Evolutionary conservation across 2,888 invertebrate species (phyloP), one percentile per base, ranked within the genome.

Genomic region (Selenia dentaria): DNA sequence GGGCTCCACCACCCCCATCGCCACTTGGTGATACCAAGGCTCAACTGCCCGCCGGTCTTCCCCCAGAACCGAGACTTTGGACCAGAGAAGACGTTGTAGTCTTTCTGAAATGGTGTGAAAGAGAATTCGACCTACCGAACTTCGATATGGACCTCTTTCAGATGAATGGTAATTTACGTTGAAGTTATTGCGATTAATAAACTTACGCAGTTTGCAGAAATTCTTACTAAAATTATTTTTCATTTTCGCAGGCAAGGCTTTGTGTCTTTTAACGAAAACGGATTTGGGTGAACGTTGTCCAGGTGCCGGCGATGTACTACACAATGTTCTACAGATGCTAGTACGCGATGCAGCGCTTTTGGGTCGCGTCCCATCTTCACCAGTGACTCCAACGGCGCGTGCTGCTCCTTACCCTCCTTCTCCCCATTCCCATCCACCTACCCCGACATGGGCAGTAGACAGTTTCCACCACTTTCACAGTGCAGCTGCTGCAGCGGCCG

Each of bases 121-220:
- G 96, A 58, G 97, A 97, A 86, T 98, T 97, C 79, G 97, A 97
- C 82, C 90, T 98, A 60, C 97, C 97, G 38, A 95, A 95, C 64
- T 96, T 98, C 75, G 97, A 97, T 75, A 94, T 96, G 93, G 97
- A 98, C 74, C 94, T 96, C 86, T 98, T 98, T 81, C 97, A 97
- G 91, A 98, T 98, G 97, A 98, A 98, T 81, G 98, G 98, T 92
- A 88, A 92, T 82, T 69, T 54, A 28, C 8, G 34, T 25, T 26
- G 36, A 26, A 14, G 9, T n/a, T 0, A 0, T 1, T 25, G 4
- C 1, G 10, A 3, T 3, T 25, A 25, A 25, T 22, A 6, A 10
- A 25, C 25, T 25, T 25, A 25, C 10, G 25, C n/a, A n/a, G 8
- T 6, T 3, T 22, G 22, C 1, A 3, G 5, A 6, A 2, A 22